phyloP scores from a whole-genome alignment of 2,113 vertebrate genomes.

The Antechinus stuartii region DNA sequence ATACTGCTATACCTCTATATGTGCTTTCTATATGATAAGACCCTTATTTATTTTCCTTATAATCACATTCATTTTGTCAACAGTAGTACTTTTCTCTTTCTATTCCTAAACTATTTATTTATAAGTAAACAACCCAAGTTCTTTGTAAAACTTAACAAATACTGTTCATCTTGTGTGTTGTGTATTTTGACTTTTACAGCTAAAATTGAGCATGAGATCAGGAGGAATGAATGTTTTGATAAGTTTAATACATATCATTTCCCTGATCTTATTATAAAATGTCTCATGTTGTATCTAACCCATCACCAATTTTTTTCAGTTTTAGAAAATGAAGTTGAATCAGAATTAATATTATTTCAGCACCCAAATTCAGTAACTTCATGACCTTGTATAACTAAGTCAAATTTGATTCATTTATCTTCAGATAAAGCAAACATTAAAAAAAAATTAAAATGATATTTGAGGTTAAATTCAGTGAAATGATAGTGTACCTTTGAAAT shows the following conservation, averaged over 20 bases:
- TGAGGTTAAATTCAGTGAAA: background rate
- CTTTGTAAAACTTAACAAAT: background rate
- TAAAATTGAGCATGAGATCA: background rate
- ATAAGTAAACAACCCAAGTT: background rate
- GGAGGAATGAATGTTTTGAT: background rate
- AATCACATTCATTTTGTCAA: slow-evolving; percentile 11
- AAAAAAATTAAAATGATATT: no score
- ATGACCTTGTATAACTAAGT: no score
- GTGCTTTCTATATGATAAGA: slow-evolving; percentile 47
- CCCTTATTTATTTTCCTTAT: slow-evolving; percentile 32
- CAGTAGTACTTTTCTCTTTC: background rate
- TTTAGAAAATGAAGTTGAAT: no score
- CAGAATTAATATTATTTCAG: no score
- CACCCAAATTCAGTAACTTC: no score
- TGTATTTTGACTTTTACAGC: background rate
- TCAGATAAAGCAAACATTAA: no score
- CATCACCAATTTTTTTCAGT: no score
- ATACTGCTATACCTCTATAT: slow-evolving; percentile 23
- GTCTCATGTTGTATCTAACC: no score
- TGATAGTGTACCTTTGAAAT: background rate
- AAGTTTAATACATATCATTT: no score
- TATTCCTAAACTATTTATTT: background rate
- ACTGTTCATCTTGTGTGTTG: background rate
- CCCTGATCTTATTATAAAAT: no score
- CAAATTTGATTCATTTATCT: no score